Conservation (phyloP, 2,797 vertebrate genomes). For the Huso huso region DNA sequence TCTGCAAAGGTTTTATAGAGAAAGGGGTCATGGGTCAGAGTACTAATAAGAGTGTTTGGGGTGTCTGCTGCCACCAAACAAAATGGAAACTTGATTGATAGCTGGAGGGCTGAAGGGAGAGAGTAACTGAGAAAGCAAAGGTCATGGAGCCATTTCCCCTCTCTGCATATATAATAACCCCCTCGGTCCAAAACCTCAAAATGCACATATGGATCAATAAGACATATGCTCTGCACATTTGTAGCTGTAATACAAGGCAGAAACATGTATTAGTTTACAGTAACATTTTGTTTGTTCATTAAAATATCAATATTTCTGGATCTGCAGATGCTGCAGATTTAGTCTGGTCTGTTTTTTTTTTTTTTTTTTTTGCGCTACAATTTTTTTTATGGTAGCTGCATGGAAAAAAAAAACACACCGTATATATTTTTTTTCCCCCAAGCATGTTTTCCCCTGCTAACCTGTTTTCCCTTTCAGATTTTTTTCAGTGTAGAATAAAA, state of each 20-base stretch:
- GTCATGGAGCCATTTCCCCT: slow-evolving; percentile 70
- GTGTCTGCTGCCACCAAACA: slow-evolving; percentile 95
- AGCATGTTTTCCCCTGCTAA: no score
- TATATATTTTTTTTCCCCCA: no score
- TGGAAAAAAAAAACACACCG: no score
- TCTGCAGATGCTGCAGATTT: slow-evolving; percentile 50
- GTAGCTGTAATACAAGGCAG: slow-evolving; percentile 65
- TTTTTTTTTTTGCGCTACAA: neutral
- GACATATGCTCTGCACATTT: slow-evolving; percentile 75
- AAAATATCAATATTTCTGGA: slow-evolving; percentile 52
- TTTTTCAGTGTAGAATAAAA: no score
- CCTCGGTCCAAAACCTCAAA: slow-evolving; percentile 55
- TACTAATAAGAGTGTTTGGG: slow-evolving; percentile 96
- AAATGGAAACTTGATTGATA: slow-evolving; percentile 99
- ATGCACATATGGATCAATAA: slow-evolving; percentile 73
- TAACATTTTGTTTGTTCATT: slow-evolving; percentile 69
- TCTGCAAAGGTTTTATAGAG: slow-evolving; percentile 71
- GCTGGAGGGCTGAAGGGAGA: slow-evolving; percentile 70
- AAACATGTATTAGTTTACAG: slow-evolving; percentile 73
- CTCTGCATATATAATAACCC: slow-evolving; percentile 67
- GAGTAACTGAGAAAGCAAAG: slow-evolving; percentile 73
- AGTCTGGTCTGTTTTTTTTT: slow-evolving; percentile 16
- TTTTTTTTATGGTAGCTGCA: no score
- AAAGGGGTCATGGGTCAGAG: slow-evolving; percentile 73
- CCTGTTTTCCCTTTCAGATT: no score